Conservation (phyloP, 2,888 invertebrate genomes). For the Phragmatobia fuliginosa region DNA sequence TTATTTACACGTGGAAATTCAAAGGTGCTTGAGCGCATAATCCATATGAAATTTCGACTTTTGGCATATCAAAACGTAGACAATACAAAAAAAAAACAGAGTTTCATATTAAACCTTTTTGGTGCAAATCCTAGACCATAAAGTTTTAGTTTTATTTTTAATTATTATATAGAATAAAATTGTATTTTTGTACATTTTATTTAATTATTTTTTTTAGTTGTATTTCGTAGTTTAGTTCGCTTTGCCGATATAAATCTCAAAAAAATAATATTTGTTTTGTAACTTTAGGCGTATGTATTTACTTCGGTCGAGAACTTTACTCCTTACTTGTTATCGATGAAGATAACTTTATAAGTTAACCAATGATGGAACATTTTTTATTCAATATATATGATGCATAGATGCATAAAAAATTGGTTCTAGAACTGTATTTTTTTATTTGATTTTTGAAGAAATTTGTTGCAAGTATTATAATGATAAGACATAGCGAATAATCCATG, state of each 20-base stretch:
- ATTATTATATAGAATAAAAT: constrained; percentile 25
- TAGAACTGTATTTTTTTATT: constrained; percentile 66
- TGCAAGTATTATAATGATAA: constrained; percentile 73
- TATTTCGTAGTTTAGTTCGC: constrained; percentile 35
- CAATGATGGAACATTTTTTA: constrained; percentile 45
- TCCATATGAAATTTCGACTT: constrained; percentile 19
- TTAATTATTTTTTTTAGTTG: constrained; percentile 30
- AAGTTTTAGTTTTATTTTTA: constrained; percentile 15
- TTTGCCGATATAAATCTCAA: constrained; percentile 46
- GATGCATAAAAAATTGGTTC: not conserved
- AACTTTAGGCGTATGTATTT: constrained; percentile 39
- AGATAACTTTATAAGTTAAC: constrained; percentile 54
- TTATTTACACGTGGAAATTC: constrained; percentile 31
- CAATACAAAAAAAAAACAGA: constrained; percentile 5
- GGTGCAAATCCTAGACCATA: constrained; percentile 14
- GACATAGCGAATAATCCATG: constrained; percentile 51
- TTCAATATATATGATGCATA: not conserved
- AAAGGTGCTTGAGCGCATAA: constrained; percentile 39
- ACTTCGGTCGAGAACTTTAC: constrained; percentile 57
- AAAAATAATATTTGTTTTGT: constrained; percentile 36
- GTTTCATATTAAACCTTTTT: constrained; percentile 11
- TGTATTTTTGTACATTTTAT: constrained; percentile 53
- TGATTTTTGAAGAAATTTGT: constrained; percentile 63
- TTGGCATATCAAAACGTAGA: constrained; percentile 9
- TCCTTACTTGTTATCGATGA: constrained; percentile 35